These are phyloP conservation scores for Antedon bifida DNA, from an alignment of 35 echinoderm and acorn worm genomes.

Conservation along the genomic window DNA sequence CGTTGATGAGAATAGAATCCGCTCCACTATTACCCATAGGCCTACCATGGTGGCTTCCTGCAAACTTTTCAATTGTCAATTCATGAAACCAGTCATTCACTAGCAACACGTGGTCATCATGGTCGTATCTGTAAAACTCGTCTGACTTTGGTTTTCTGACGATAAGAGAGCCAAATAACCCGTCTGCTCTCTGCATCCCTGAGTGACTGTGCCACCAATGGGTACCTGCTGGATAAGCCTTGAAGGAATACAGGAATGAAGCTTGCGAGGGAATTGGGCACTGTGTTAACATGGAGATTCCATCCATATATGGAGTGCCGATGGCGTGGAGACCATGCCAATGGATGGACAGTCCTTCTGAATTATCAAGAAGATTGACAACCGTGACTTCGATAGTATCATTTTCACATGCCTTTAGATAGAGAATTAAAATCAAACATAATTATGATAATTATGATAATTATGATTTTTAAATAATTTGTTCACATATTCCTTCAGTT, in stretches of 20 bases:
- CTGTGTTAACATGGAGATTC: constrained; percentile 39
- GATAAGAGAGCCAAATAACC: constrained; percentile 65
- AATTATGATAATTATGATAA: too few species aligned
- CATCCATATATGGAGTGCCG: constrained; percentile 55
- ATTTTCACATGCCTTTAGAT: constrained; percentile 57
- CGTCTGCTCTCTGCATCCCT: constrained; percentile 58
- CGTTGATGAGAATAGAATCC: neutral
- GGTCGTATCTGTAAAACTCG: constrained; percentile 4
- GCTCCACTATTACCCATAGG: neutral
- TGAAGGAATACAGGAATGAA: constrained; percentile 21
- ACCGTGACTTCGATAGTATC: constrained; percentile 52
- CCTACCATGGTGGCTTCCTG: constrained; percentile 35
- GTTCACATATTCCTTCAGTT: too few species aligned
- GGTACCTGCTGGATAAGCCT: constrained; percentile 17
- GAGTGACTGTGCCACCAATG: constrained; percentile 58
- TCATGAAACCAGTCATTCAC: constrained; percentile 69
- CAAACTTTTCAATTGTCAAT: constrained; percentile 49
- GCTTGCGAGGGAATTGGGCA: constrained; percentile 35
- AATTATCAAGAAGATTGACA: constrained; percentile 37
- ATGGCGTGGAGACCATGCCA: constrained; percentile 65
- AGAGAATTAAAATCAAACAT: neutral
- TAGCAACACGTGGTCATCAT: constrained; percentile 52
- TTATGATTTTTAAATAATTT: too few species aligned
- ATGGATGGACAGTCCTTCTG: constrained; percentile 45
- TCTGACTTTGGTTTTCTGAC: constrained; percentile 28